Base-by-base conservation (phyloP, 2,888 invertebrate species). In the Furcula furcula region DNA sequence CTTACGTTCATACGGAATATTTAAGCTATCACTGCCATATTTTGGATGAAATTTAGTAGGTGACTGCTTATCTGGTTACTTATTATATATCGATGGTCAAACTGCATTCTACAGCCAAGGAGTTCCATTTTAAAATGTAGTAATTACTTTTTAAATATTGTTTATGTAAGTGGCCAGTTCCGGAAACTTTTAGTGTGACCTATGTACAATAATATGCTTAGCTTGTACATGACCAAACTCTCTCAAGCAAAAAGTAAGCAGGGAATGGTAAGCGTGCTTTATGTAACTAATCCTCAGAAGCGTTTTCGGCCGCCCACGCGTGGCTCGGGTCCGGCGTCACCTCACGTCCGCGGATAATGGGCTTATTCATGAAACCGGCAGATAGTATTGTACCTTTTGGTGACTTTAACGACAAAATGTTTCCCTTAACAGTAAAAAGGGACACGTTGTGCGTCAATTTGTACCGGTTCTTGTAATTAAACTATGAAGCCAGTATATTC, bases 271-370 rank as follows among this genome's bases (percentile, higher is more conserved):
- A 37, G 27, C 36, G 34, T 41, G 35, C 31, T 43, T 40, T 32
- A 29, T 40, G 28, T 36, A 39, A 45, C 46, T 46, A 41, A 32
- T 35, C 39, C 43, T 11, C 28, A 32, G 34, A 30, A 34, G 29
- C 36, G 38, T 9, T 11, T 7, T 31, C 40, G 25, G 20, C 29
- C 36, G 28, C 19, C 35, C 36, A 44, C 45, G 43, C 59, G 51
- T 54, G 55, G 48, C 48, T 45, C 41, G 29, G 31, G 43, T 43
- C 38, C 40, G 31, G 30, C 46, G 52, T 53, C 51, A 37, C 44
- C 55, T 58, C 66, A 66, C 66, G 66, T 63, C 19, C 54, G 13
- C 30, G 38, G 42, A 46, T 64, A 59, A 68, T 60, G 42, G 58
- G 44, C 40, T 54, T 56, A 59, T 61, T 60, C 63, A 55, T 56